These are phyloP conservation scores for Calidris pygmaea DNA, from an alignment of 2,113 vertebrate species.

Conservation along the genomic window DNA sequence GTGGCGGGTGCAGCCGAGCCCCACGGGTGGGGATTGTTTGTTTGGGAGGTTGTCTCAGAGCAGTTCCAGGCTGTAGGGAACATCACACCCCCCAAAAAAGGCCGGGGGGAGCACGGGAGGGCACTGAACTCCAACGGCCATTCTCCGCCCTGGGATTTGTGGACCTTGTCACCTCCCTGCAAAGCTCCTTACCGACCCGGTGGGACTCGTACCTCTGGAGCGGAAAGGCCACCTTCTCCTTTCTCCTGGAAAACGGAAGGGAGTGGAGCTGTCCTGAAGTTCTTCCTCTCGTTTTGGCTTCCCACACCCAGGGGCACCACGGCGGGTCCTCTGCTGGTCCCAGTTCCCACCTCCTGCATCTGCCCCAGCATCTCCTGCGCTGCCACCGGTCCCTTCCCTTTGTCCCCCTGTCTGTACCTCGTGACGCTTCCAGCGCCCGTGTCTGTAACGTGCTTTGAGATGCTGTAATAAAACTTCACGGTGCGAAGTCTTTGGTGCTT, in stretches of 20 bases:
- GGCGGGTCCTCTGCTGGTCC: neutral
- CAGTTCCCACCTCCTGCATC: rapidly evolving
- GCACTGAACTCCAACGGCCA: rapidly evolving
- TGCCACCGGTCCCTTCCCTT: rapidly evolving
- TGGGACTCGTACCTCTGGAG: neutral
- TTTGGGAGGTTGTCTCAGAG: neutral
- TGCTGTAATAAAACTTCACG: neutral
- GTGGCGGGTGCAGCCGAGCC: neutral
- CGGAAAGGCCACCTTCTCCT: neutral
- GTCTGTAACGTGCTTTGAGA: neutral
- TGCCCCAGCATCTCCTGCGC: rapidly evolving
- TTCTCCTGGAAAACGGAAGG: neutral
- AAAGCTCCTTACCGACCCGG: rapidly evolving
- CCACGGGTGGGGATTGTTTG: rapidly evolving
- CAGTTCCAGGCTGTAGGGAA: neutral
- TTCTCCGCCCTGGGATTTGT: rapidly evolving
- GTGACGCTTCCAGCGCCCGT: rapidly evolving
- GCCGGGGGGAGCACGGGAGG: too few species aligned
- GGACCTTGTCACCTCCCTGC: neutral
- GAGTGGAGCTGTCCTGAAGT: rapidly evolving
- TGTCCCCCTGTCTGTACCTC: neutral
- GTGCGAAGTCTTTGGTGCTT: rapidly evolving
- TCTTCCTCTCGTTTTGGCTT: rapidly evolving
- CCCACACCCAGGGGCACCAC: rapidly evolving
- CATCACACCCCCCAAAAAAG: neutral